Conservation (phyloP, 2,113 vertebrate genomes). For the Psophia crepitans region DNA sequence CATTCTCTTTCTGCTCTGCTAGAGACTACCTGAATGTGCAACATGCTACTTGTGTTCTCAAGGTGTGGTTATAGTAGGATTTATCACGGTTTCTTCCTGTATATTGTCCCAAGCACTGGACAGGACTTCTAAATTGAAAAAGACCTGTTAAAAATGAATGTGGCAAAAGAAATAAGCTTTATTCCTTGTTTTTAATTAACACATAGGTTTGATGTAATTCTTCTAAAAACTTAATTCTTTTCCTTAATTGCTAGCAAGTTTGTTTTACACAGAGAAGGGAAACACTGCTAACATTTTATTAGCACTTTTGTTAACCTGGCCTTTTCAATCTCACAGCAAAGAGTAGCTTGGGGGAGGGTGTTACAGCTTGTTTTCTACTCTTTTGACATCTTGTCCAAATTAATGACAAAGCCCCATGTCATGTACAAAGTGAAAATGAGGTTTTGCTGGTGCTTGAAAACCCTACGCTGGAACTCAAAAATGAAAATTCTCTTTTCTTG, state of each 20-base stretch:
- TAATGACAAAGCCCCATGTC: neutral
- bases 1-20: neutral
- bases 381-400: neutral
- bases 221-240: neutral
- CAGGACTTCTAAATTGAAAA: neutral
- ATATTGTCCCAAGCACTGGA: neutral
- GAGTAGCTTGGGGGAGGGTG: neutral
- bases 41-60: neutral
- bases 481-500: neutral
- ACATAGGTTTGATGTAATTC: neutral
- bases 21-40: neutral
- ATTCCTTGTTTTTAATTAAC: no score
- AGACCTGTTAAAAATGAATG: neutral
- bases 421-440: constrained; percentile 9
- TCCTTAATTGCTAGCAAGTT: neutral
- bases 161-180: neutral
- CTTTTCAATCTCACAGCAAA: constrained; percentile 7
- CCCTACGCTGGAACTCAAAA: neutral
- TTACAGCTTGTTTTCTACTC: constrained; percentile 2
- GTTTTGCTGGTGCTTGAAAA: neutral
- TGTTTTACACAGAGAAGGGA: neutral
- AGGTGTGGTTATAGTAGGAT: neutral
- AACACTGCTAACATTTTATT: neutral
- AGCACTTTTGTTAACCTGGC: neutral
- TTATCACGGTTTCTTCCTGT: neutral